A percentile compares a stretch with the other conserved stretches of the same genome.
Evolutionary conservation across 2,888 invertebrate genomes (phyloP).

Genomic region (Macropis europaea): DNA sequence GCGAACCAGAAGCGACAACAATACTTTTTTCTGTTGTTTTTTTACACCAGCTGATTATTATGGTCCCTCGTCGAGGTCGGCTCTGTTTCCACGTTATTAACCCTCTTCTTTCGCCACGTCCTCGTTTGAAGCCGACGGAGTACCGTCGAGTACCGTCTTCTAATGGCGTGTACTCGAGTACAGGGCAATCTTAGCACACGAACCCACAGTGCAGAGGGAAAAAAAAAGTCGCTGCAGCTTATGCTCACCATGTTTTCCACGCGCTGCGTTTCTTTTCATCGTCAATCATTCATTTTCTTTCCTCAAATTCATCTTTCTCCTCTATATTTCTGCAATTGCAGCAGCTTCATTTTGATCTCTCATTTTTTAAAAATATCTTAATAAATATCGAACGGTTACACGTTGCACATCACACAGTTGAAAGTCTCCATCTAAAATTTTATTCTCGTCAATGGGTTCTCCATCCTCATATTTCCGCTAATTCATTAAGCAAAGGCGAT

Average conservation of each 20-base stretch:
- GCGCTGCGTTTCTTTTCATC: not conserved
- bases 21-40: not conserved
- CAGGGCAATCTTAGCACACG: constrained; percentile 26
- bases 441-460: too few relatives aligned
- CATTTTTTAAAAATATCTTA: too few relatives aligned
- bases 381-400: too few relatives aligned
- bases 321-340: too few relatives aligned
- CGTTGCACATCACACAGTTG: too few relatives aligned
- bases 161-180: constrained; percentile 30
- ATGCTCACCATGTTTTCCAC: not conserved
- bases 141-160: constrained; percentile 42
- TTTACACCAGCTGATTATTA: not conserved
- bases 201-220: not conserved
- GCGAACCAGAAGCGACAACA: too few relatives aligned
- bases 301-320: too few relatives aligned
- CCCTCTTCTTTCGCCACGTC: constrained; percentile 43
- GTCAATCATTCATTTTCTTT: too few relatives aligned
- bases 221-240: not conserved
- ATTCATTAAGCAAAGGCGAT: too few relatives aligned
- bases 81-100: constrained; percentile 38
- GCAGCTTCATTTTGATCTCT: too few relatives aligned
- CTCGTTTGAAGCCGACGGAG: constrained; percentile 51
- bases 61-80: not conserved
- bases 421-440: too few relatives aligned
- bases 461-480: too few relatives aligned